Conservation (phyloP, 2,888 invertebrate species). For the Micropterix aruncella region DNA sequence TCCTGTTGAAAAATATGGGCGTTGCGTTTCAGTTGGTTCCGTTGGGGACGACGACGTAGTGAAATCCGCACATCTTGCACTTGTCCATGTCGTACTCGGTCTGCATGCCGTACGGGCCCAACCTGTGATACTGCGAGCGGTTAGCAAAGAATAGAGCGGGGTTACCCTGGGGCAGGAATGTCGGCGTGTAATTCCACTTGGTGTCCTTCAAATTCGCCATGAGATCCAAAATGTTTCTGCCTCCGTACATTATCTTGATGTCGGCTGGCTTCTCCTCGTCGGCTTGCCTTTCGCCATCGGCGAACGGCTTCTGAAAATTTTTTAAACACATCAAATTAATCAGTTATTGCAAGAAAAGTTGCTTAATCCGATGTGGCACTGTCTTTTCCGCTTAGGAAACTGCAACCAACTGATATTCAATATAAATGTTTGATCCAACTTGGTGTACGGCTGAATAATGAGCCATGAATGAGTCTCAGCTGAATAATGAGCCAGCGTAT, state of each 20-base stretch:
- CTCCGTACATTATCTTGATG: slow-evolving; percentile 31
- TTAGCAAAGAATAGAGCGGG: slow-evolving; percentile 44
- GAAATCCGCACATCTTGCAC: slow-evolving; percentile 36
- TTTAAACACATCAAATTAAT: no score
- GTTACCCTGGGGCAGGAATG: slow-evolving; percentile 40
- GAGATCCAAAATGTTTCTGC: slow-evolving; percentile 44
- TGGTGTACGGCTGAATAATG: no score
- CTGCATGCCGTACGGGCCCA: slow-evolving; percentile 38
- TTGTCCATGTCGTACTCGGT: slow-evolving; percentile 42
- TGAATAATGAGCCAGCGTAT: no score
- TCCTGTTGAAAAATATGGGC: slow-evolving; percentile 25
- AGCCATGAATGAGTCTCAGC: no score
- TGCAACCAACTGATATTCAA: no score
- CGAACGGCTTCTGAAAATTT: slow-evolving; percentile 6
- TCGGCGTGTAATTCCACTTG: slow-evolving; percentile 39
- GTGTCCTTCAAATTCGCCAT: slow-evolving; percentile 37
- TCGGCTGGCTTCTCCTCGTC: slow-evolving; percentile 18
- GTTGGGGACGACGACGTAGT: slow-evolving; percentile 34
- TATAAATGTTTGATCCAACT: no score
- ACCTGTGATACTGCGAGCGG: slow-evolving; percentile 45
- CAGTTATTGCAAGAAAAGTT: no score
- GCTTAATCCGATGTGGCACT: no score
- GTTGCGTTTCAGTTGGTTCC: slow-evolving; percentile 25
- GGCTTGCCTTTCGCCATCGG: slow-evolving; percentile 11
- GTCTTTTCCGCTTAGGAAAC: no score